Evolutionary conservation across 2,797 vertebrate species (phyloP).

Genomic region (Babyrousa celebensis): DNA sequence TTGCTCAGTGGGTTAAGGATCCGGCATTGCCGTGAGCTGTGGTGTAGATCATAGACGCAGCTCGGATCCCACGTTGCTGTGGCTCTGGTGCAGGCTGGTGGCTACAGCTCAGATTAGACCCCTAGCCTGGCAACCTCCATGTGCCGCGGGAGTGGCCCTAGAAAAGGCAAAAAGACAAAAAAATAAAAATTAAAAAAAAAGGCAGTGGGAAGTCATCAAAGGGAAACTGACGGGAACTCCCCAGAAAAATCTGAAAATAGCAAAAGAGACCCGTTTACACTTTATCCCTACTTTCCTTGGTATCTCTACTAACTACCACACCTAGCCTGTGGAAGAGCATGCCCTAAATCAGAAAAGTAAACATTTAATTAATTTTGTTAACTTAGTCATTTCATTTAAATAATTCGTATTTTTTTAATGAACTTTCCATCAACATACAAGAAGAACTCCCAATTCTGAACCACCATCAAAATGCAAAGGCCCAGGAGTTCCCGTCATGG

Average conservation of each 20-base stretch:
- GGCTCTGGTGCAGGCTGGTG: no score
- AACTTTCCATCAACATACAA: constrained; percentile 11
- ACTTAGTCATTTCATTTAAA: not conserved
- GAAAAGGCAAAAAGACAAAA: no score
- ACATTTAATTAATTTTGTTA: not conserved
- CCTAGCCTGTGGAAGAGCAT: not conserved
- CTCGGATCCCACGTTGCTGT: no score
- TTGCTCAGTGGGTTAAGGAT: no score
- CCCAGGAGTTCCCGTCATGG: not conserved
- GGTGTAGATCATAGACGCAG: no score
- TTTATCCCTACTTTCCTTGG: not conserved
- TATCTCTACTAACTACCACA: not conserved
- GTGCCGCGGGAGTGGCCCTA: no score
- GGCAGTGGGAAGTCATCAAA: not conserved
- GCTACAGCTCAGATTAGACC: no score
- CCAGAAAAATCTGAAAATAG: not conserved
- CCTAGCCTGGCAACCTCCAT: no score
- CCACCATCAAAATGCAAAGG: not conserved
- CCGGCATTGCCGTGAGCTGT: no score
- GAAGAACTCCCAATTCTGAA: not conserved
- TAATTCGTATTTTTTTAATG: constrained; percentile 22
- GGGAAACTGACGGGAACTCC: not conserved
- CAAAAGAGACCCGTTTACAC: not conserved
- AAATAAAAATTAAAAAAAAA: not conserved
- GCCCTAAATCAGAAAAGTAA: constrained; percentile 14